Conservation (phyloP, 2,888 invertebrate genomes). For the Cactoblastis cactorum region DNA sequence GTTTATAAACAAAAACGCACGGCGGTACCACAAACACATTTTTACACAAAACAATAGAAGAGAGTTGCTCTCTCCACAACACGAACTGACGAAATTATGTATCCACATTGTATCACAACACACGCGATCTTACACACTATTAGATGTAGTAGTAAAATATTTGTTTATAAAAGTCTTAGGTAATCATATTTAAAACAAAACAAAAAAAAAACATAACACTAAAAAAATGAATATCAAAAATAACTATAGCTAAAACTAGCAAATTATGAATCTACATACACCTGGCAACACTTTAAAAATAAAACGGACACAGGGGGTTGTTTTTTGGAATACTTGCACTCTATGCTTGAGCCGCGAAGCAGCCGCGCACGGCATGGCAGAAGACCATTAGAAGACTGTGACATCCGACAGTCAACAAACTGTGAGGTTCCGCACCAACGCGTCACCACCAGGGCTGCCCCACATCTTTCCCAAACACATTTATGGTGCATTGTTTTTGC, state of each 20-base stretch:
- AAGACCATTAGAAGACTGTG: conserved; percentile 36
- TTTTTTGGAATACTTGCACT: conserved; percentile 66
- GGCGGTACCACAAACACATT: conserved; percentile 13
- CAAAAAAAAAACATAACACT: background rate
- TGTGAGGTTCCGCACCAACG: conserved; percentile 55
- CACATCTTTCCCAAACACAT: conserved; percentile 49
- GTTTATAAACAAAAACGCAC: no score
- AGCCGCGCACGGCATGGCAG: conserved; percentile 68
- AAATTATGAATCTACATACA: background rate
- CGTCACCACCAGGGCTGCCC: conserved; percentile 64
- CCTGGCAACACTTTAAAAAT: conserved; percentile 6
- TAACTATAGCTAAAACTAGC: background rate
- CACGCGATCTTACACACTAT: conserved; percentile 8
- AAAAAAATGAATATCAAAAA: background rate
- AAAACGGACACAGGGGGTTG: conserved; percentile 9
- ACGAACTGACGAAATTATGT: conserved; percentile 10
- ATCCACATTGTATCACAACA: conserved; percentile 7
- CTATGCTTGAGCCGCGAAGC: conserved; percentile 55
- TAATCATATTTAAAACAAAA: background rate
- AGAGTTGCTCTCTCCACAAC: conserved; percentile 12
- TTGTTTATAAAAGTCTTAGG: no score
- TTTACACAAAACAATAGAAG: conserved; percentile 14
- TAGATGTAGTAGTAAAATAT: no score
- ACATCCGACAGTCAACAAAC: conserved; percentile 23
- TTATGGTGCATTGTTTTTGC: conserved; percentile 67